These are phyloP conservation scores for Troides aeacus DNA, from an alignment of 2,888 invertebrate genomes.

Conservation along the genomic window DNA sequence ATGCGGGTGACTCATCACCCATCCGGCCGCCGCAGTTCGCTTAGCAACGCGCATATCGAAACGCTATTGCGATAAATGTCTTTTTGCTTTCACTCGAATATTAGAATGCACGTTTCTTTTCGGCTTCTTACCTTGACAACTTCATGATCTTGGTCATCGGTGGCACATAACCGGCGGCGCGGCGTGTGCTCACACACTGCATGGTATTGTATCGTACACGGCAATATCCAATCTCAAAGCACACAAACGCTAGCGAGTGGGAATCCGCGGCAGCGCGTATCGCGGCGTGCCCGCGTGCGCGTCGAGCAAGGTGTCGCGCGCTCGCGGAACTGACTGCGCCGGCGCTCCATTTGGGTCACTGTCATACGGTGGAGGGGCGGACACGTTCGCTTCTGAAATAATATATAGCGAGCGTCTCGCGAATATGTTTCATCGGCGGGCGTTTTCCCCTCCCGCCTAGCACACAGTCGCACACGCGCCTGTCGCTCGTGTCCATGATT, in stretches of 20 bases:
- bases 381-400: conserved; percentile 73
- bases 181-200: conserved; percentile 63
- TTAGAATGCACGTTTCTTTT: conserved; percentile 44
- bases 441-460: conserved; percentile 64
- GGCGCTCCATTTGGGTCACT: conserved; percentile 79
- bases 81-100: conserved; percentile 40
- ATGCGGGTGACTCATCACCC: conserved; percentile 70
- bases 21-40: conserved; percentile 47
- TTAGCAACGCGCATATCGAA: conserved; percentile 46
- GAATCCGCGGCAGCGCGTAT: conserved; percentile 41
- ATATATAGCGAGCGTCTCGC: conserved; percentile 65
- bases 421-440: conserved; percentile 71
- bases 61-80: conserved; percentile 41
- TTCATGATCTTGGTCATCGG: conserved; percentile 48
- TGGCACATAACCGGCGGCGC: conserved; percentile 48
- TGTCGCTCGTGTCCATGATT: conserved; percentile 47
- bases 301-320: conserved; percentile 55
- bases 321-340: conserved; percentile 78
- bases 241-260: conserved; percentile 60
- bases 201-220: conserved; percentile 66
- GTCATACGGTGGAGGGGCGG: conserved; percentile 75
- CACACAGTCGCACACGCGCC: conserved; percentile 69
- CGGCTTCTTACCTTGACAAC: conserved; percentile 58
- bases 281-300: conserved; percentile 42
- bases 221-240: conserved; percentile 66